Percentiles rank a stretch among this genome's conserved stretches.
phyloP scores from a whole-genome alignment of 2,888 invertebrate genomes.

The Cheilosia vulpina region DNA sequence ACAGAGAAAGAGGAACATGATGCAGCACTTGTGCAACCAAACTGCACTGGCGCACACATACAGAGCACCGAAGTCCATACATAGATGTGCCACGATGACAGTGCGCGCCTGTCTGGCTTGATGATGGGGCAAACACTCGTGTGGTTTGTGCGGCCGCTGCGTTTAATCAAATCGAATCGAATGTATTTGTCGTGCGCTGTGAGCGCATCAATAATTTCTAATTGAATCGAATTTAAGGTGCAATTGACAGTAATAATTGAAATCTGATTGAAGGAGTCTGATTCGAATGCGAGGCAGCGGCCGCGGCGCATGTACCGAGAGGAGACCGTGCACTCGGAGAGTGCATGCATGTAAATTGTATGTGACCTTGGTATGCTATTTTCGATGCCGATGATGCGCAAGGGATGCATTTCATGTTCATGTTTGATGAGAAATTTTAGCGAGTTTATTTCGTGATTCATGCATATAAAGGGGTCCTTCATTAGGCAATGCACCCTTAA shows the following conservation, averaged over 20 bases:
- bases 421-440: neutral
- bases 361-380: conserved; percentile 45
- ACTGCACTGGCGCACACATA: conserved; percentile 9
- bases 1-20: conserved; percentile 51
- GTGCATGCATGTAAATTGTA: conserved; percentile 24
- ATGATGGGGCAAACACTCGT: conserved; percentile 35
- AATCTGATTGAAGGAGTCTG: conserved; percentile 72
- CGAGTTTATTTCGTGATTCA: conserved; percentile 5
- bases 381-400: neutral
- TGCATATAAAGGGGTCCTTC: no score
- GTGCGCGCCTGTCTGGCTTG: neutral
- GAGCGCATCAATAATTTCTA: conserved; percentile 81
- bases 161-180: conserved; percentile 72
- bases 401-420: neutral
- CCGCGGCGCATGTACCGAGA: neutral
- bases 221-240: conserved; percentile 84
- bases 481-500: no score
- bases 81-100: neutral
- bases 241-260: conserved; percentile 81
- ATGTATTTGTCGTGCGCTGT: conserved; percentile 68
- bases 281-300: conserved; percentile 41
- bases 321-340: conserved; percentile 32
- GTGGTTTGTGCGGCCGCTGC: conserved; percentile 28
- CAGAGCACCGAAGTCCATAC: neutral
- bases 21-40: conserved; percentile 59